Evolutionary conservation across 2,888 invertebrate species (phyloP).

Genomic region (Malacosoma neustria): DNA sequence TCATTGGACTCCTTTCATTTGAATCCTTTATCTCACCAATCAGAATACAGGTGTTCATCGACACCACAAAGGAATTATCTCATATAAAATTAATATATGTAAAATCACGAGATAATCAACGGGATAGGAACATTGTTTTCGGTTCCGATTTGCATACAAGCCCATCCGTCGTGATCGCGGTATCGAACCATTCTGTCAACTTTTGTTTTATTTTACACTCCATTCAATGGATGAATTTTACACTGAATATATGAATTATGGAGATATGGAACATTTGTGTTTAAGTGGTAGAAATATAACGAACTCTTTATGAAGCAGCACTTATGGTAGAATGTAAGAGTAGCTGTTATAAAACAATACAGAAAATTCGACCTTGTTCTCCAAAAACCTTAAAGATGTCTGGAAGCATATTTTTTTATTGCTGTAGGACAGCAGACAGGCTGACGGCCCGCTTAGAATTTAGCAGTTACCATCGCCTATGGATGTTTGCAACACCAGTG

Average conservation of each 20-base stretch:
- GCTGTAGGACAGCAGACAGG: no score
- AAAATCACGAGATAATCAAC: constrained; percentile 50
- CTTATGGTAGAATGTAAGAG: no score
- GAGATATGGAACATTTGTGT: not conserved
- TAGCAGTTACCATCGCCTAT: no score
- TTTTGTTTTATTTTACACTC: constrained; percentile 2
- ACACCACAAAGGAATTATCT: not conserved
- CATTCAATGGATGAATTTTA: constrained; percentile 6
- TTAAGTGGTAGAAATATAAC: no score
- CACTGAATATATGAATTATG: not conserved
- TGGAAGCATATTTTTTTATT: no score
- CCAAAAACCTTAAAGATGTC: no score
- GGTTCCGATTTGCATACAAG: constrained; percentile 56
- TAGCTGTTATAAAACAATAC: no score
- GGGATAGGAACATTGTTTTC: constrained; percentile 58
- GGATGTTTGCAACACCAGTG: no score
- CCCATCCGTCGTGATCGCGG: constrained; percentile 44
- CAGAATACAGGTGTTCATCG: constrained; percentile 16
- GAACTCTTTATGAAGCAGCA: no score
- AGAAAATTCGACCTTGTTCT: no score
- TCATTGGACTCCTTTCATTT: no score
- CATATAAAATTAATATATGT: not conserved
- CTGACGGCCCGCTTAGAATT: no score
- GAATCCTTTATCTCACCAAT: not conserved
- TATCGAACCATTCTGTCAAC: constrained; percentile 26